phyloP scores from a whole-genome alignment of 2,113 vertebrate species.

The Sminthopsis crassicaudata region DNA sequence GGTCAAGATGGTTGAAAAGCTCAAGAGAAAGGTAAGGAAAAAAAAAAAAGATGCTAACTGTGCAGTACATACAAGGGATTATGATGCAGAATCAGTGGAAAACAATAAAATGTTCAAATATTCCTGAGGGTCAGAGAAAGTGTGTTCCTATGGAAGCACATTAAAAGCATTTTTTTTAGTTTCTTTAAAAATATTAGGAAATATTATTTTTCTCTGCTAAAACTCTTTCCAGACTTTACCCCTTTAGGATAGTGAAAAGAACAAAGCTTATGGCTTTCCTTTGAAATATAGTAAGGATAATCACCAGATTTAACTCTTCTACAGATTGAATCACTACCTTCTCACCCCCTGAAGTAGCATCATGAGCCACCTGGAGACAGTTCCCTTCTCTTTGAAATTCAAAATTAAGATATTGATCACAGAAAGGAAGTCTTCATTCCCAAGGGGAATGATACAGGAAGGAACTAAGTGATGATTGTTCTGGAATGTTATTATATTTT shows the following conservation, averaged over 20 bases:
- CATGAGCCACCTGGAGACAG: background rate
- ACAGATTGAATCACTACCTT: background rate
- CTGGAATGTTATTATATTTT: background rate
- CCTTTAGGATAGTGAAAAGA: background rate
- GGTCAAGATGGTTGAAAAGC: too few species aligned
- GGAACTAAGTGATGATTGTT: background rate
- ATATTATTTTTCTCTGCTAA: background rate
- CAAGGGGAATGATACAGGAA: background rate
- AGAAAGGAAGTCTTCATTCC: background rate
- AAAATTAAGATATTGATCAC: background rate
- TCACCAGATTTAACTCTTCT: background rate
- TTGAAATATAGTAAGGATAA: background rate
- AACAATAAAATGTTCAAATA: background rate
- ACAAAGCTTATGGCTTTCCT: background rate
- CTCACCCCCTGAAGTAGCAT: background rate
- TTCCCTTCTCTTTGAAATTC: background rate
- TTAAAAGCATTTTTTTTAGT: background rate
- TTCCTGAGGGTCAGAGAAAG: background rate
- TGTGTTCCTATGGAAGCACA: background rate
- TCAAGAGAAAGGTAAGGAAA: background rate
- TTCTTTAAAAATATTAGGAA: background rate
- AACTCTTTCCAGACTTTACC: background rate
- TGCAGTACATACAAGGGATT: background rate
- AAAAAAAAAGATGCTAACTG: background rate
- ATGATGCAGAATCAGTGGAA: background rate